Conservation (phyloP, 1,140 invertebrate species). For the Idris sp. region DNA sequence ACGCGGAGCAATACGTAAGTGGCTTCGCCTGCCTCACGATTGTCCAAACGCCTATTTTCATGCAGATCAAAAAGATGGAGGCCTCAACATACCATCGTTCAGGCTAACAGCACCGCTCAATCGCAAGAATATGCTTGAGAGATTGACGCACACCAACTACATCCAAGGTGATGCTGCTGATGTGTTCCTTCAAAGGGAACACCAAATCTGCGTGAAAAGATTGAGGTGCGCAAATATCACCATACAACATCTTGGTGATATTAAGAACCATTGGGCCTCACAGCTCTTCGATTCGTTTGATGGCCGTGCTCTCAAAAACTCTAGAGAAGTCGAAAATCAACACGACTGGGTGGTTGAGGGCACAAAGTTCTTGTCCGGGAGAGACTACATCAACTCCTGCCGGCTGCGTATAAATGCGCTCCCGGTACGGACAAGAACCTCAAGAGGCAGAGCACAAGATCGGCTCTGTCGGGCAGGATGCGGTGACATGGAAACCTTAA, state of each 20-base stretch:
- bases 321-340: constrained; percentile 6
- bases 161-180: too few species aligned
- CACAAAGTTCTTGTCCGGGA: constrained; percentile 17
- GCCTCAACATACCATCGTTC: constrained; percentile 12
- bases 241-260: background rate
- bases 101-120: background rate
- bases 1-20: constrained; percentile 18
- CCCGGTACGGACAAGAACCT: constrained; percentile 10
- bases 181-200: too few species aligned
- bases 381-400: constrained; percentile 3
- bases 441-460: constrained; percentile 9
- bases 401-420: constrained; percentile 20
- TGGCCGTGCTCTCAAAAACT: background rate
- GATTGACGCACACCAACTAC: too few species aligned
- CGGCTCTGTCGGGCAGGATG: constrained; percentile 41
- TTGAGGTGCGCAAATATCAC: background rate
- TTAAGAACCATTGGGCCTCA: background rate
- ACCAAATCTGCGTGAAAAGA: too few species aligned
- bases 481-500: constrained; percentile 29
- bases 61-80: constrained; percentile 19
- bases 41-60: constrained; percentile 40
- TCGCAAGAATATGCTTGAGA: background rate
- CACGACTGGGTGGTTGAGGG: constrained; percentile 15
- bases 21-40: constrained; percentile 31
- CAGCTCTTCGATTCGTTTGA: background rate